Percentiles rank a stretch among this genome's conserved stretches.
Evolutionary conservation across 2,113 vertebrate genomes (phyloP).

Genomic region (Ondatra zibethicus): DNA sequence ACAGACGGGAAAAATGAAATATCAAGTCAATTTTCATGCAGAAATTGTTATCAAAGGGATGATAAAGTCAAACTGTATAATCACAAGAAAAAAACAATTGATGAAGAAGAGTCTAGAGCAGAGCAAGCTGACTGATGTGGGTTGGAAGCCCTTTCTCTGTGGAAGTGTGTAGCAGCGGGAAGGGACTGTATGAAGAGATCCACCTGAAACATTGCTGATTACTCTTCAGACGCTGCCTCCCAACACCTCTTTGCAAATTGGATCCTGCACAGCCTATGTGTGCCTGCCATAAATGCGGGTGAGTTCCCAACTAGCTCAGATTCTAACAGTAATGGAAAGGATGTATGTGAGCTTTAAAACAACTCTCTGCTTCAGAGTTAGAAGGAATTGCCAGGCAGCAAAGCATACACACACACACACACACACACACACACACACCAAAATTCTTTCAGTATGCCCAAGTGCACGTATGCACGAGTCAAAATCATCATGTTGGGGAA

Average conservation of each 20-base stretch:
- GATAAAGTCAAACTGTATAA: slow-evolving; percentile 88
- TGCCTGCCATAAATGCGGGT: neutral
- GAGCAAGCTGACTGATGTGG: slow-evolving; percentile 79
- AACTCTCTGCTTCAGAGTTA: neutral
- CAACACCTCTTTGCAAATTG: slow-evolving; percentile 31
- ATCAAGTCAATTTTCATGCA: slow-evolving; percentile 89
- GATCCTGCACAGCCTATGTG: slow-evolving; percentile 33
- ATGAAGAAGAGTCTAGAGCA: slow-evolving; percentile 81
- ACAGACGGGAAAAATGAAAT: slow-evolving; percentile 88
- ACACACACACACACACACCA: neutral
- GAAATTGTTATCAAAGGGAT: slow-evolving; percentile 89
- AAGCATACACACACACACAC: neutral
- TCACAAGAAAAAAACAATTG: slow-evolving; percentile 84
- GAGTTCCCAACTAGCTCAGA: slow-evolving; percentile 30
- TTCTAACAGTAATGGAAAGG: slow-evolving; percentile 50
- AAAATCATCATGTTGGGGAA: neutral
- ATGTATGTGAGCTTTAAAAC: slow-evolving; percentile 56
- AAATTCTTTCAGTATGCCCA: neutral
- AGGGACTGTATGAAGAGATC: slow-evolving; percentile 83
- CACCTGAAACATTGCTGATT: slow-evolving; percentile 70
- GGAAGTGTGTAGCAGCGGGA: slow-evolving; percentile 82
- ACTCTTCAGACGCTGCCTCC: slow-evolving; percentile 75
- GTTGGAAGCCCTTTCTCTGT: slow-evolving; percentile 82
- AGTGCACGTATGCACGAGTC: neutral
- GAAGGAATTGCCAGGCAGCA: neutral